Conservation (phyloP, 2,797 vertebrate species). For the Paramormyrops hopkinsi region DNA sequence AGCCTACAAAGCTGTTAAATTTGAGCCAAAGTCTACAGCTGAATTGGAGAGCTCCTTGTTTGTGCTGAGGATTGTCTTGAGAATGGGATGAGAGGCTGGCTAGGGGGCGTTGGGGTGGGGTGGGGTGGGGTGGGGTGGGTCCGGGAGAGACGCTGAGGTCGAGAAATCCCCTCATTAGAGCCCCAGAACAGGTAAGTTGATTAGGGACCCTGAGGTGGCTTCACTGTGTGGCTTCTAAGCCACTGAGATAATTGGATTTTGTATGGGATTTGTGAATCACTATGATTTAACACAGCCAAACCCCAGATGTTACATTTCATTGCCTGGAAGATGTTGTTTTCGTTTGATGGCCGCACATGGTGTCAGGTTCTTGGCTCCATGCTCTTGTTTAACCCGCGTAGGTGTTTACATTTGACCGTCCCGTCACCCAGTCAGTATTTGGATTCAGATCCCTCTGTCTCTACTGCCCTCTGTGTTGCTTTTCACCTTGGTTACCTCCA, state of each 20-base stretch:
- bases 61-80: background rate
- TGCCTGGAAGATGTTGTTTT: slow-evolving; percentile 14
- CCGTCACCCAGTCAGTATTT: background rate
- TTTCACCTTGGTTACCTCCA: background rate
- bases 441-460: background rate
- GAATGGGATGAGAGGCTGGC: background rate
- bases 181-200: slow-evolving; percentile 11
- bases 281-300: slow-evolving; percentile 16
- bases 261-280: slow-evolving; percentile 5
- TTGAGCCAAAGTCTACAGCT: background rate
- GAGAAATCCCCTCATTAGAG: slow-evolving; percentile 15
- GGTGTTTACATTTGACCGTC: background rate
- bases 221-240: background rate
- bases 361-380: background rate
- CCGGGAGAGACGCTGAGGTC: background rate
- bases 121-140: background rate
- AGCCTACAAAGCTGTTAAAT: background rate
- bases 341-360: background rate
- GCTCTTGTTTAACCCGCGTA: background rate
- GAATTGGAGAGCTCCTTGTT: background rate
- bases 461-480: background rate
- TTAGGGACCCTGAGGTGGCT: slow-evolving; percentile 22
- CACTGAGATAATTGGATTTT: slow-evolving; percentile 28
- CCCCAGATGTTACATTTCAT: slow-evolving; percentile 10
- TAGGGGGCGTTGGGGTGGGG: background rate